Conservation (phyloP, 1,140 invertebrate species). For the Berghia stephanieae region DNA sequence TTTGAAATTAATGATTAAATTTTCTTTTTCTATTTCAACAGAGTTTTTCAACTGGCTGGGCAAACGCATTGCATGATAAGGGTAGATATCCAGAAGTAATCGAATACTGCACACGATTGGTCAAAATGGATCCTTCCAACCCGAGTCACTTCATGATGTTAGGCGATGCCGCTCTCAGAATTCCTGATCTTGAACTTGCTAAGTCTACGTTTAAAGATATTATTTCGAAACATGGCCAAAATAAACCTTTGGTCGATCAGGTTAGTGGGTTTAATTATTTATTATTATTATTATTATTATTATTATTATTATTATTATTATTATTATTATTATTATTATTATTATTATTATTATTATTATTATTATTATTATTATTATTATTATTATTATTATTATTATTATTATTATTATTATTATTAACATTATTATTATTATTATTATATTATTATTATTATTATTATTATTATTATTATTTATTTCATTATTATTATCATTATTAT, state of each 20-base stretch:
- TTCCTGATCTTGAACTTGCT: not conserved
- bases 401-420: slow-evolving; percentile 30
- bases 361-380: slow-evolving; percentile 30
- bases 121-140: no score
- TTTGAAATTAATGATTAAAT: no score
- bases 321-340: not conserved
- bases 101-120: no score
- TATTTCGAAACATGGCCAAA: not conserved
- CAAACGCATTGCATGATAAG: no score
- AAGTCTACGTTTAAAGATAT: slow-evolving; percentile 2
- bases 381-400: slow-evolving; percentile 31
- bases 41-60: no score
- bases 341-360: not conserved
- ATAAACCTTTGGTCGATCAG: not conserved
- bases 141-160: not conserved
- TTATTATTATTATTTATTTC: not conserved
- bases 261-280: not conserved
- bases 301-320: not conserved
- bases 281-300: not conserved
- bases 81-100: no score
- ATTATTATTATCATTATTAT: not conserved
- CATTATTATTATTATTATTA: slow-evolving; percentile 27
- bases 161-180: not conserved
- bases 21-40: no score
- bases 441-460: not conserved